phyloP scores from a whole-genome alignment of 2,797 vertebrate genomes.

The Crypturellus tataupa region DNA sequence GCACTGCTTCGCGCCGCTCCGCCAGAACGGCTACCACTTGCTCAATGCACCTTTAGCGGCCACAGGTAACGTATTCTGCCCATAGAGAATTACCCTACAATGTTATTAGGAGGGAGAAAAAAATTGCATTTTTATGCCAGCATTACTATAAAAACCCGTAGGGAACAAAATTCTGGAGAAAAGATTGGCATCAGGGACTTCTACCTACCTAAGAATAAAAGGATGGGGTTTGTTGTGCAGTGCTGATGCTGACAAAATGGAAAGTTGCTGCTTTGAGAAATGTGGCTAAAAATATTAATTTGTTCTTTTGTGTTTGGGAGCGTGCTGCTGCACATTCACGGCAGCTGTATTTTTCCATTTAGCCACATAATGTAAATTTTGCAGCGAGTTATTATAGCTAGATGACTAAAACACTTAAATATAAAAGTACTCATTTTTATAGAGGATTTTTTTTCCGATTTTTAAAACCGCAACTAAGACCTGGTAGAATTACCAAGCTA shows the following conservation, averaged over 20 bases:
- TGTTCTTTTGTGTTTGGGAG: background rate
- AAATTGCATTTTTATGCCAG: background rate
- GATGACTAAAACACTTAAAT: background rate
- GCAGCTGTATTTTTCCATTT: background rate
- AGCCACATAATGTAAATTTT: background rate
- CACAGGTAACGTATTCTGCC: conserved; percentile 83
- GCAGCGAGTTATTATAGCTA: background rate
- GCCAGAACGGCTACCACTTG: conserved; percentile 92
- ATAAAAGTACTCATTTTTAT: background rate
- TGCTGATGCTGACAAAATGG: background rate
- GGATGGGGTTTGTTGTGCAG: background rate
- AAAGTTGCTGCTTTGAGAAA: background rate
- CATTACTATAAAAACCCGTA: background rate
- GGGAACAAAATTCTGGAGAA: background rate
- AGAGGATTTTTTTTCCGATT: background rate
- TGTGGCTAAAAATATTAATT: background rate
- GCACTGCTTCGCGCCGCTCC: conserved; percentile 86
- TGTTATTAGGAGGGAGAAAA: background rate
- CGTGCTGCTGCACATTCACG: background rate
- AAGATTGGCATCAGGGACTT: background rate
- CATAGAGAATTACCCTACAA: background rate
- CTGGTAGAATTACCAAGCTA: background rate
- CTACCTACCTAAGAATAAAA: background rate
- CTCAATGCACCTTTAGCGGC: conserved; percentile 83
- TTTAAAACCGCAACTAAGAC: background rate